phyloP scores from a whole-genome alignment of 1,140 invertebrate species.

The Dendroctonus ponderosae region DNA sequence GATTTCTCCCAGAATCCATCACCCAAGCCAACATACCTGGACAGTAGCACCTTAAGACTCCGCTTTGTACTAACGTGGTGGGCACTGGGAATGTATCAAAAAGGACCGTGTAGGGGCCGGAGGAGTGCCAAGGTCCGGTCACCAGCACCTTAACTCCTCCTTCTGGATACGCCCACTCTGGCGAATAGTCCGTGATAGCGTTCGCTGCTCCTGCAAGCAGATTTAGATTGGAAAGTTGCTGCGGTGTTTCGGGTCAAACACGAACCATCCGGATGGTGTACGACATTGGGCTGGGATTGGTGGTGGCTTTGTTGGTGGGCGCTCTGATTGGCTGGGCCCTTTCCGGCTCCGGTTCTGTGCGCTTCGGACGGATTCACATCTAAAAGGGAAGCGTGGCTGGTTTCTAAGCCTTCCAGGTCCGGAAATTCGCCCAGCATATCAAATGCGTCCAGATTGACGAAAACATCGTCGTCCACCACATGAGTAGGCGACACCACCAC shows the following conservation, averaged over 20 bases:
- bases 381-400: conserved; percentile 49
- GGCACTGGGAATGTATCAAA: conserved; percentile 91
- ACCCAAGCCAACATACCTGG: conserved; percentile 60
- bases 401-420: conserved; percentile 79
- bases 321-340: conserved; percentile 49
- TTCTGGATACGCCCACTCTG: conserved; percentile 97
- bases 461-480: conserved; percentile 80
- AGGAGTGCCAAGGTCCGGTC: conserved; percentile 90
- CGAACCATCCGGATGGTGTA: conserved; percentile 14
- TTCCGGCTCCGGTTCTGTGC: conserved; percentile 42
- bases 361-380: conserved; percentile 58
- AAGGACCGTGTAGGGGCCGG: conserved; percentile 83
- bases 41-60: conserved; percentile 91
- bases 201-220: conserved; percentile 61
- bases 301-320: conserved; percentile 20
- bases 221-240: background rate
- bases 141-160: conserved; percentile 87
- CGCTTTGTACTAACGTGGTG: conserved; percentile 87
- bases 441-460: conserved; percentile 91
- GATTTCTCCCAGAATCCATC: background rate
- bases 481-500: conserved; percentile 61
- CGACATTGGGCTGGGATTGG: conserved; percentile 11
- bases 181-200: conserved; percentile 87
- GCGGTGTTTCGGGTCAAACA: too few species aligned
- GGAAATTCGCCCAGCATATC: conserved; percentile 92